Conservation (phyloP, 1,140 invertebrate species). For the Telenomus remus region DNA sequence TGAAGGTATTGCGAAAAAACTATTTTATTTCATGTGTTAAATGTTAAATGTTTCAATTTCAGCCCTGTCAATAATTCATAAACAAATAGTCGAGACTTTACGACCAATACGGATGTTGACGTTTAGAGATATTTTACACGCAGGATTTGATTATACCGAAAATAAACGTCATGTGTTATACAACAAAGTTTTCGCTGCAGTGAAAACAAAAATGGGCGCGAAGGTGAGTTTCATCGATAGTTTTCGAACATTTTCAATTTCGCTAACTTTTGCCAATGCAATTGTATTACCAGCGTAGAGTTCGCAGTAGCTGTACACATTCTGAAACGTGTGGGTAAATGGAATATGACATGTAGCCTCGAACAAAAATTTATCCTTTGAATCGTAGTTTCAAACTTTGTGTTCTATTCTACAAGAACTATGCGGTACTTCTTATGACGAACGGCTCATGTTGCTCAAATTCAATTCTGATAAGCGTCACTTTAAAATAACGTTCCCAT, state of each 20-base stretch:
- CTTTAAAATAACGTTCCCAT: too few species aligned
- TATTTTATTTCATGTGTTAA: not conserved
- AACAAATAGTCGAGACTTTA: slow-evolving; percentile 64
- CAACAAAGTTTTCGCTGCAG: slow-evolving; percentile 77
- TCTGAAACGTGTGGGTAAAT: too few species aligned
- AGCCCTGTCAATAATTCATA: slow-evolving; percentile 67
- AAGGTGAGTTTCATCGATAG: slow-evolving; percentile 50
- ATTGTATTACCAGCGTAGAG: not conserved
- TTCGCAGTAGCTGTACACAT: too few species aligned
- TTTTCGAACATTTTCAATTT: not conserved
- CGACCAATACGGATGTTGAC: slow-evolving; percentile 74
- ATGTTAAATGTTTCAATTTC: not conserved
- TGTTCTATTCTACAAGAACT: too few species aligned
- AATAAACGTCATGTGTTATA: slow-evolving; percentile 78
- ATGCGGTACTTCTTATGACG: too few species aligned
- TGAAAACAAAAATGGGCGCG: slow-evolving; percentile 70
- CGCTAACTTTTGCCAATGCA: not conserved
- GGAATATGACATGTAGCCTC: too few species aligned
- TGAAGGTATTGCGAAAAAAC: slow-evolving; percentile 61
- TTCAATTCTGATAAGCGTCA: too few species aligned
- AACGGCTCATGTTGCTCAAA: too few species aligned
- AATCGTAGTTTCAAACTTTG: too few species aligned
- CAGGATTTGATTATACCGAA: slow-evolving; percentile 83
- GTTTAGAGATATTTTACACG: slow-evolving; percentile 84
- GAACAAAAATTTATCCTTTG: too few species aligned